Percentiles rank a stretch among this genome's conserved stretches.
Conservation (phyloP, 2,888 invertebrate genomes). For the Hecatera dysodea region DNA sequence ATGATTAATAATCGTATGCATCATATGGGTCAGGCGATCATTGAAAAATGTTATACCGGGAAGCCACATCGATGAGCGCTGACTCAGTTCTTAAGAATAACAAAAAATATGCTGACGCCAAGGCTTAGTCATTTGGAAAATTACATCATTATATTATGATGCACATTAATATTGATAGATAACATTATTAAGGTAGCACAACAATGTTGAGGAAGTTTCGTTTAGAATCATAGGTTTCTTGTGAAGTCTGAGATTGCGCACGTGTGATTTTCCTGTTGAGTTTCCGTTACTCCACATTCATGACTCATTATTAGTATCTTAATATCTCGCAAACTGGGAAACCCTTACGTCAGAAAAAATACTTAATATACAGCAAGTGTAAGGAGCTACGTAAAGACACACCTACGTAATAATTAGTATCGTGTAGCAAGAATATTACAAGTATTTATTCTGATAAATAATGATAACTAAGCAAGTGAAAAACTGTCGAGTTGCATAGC, state of each 20-base stretch:
- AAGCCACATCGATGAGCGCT: slow-evolving; percentile 70
- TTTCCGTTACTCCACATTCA: slow-evolving; percentile 36
- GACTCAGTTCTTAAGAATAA: slow-evolving; percentile 78
- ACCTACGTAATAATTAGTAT: slow-evolving; percentile 20
- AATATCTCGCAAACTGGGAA: slow-evolving; percentile 61
- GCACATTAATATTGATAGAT: slow-evolving; percentile 65
- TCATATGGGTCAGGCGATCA: slow-evolving; percentile 60
- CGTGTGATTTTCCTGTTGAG: slow-evolving; percentile 52
- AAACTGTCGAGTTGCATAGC: slow-evolving; percentile 70
- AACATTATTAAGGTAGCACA: slow-evolving; percentile 53
- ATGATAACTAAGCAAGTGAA: slow-evolving; percentile 50
- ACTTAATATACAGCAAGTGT: slow-evolving; percentile 22
- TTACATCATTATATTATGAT: slow-evolving; percentile 64
- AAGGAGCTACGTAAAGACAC: slow-evolving; percentile 20
- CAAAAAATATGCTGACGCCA: slow-evolving; percentile 60
- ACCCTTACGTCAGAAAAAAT: slow-evolving; percentile 62
- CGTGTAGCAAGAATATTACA: background rate
- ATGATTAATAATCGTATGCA: slow-evolving; percentile 48
- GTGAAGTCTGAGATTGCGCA: slow-evolving; percentile 36
- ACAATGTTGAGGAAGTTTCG: slow-evolving; percentile 44
- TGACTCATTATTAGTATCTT: slow-evolving; percentile 58
- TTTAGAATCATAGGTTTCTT: slow-evolving; percentile 54
- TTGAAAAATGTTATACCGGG: slow-evolving; percentile 70
- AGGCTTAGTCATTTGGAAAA: slow-evolving; percentile 61
- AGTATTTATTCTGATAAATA: slow-evolving; percentile 36